Evolutionary conservation across 2,888 invertebrate genomes (phyloP).

Genomic region (Andrena fulva): DNA sequence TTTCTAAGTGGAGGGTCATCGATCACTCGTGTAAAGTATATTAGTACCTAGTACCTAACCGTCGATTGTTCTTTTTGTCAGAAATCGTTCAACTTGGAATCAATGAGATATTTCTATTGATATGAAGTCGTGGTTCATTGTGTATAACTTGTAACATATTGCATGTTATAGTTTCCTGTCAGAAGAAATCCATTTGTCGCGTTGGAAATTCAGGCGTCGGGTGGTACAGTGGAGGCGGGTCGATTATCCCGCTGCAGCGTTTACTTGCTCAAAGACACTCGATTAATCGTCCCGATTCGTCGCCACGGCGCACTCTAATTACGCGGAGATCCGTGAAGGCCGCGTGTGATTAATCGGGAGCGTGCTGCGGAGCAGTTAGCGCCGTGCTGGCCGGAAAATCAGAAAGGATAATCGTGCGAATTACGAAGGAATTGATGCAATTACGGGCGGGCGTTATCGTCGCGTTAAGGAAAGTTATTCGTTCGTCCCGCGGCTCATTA

Average conservation of each 20-base stretch:
- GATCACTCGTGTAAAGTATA: too few relatives aligned
- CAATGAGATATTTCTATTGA: background rate
- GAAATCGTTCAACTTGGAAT: background rate
- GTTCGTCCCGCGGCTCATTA: slow-evolving; percentile 62
- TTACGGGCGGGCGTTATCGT: slow-evolving; percentile 62
- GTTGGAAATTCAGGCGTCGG: background rate
- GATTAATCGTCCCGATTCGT: slow-evolving; percentile 57
- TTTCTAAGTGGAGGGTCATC: too few relatives aligned
- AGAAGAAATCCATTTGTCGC: too few relatives aligned
- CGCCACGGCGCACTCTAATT: slow-evolving; percentile 57
- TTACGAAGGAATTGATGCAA: slow-evolving; percentile 69
- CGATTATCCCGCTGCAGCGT: background rate
- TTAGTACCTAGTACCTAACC: too few relatives aligned
- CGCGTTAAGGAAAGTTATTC: slow-evolving; percentile 68
- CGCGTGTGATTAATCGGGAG: slow-evolving; percentile 65
- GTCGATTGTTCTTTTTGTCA: background rate
- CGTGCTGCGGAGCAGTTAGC: slow-evolving; percentile 61
- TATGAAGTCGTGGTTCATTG: background rate
- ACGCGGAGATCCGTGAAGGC: slow-evolving; percentile 53
- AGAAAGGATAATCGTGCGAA: slow-evolving; percentile 69
- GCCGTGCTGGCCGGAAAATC: slow-evolving; percentile 60
- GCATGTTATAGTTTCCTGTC: background rate
- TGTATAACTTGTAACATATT: background rate
- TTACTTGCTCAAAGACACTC: slow-evolving; percentile 19
- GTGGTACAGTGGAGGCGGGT: background rate